Evolutionary conservation across 2,797 vertebrate species (phyloP).

Genomic region (Crax fasciolata): DNA sequence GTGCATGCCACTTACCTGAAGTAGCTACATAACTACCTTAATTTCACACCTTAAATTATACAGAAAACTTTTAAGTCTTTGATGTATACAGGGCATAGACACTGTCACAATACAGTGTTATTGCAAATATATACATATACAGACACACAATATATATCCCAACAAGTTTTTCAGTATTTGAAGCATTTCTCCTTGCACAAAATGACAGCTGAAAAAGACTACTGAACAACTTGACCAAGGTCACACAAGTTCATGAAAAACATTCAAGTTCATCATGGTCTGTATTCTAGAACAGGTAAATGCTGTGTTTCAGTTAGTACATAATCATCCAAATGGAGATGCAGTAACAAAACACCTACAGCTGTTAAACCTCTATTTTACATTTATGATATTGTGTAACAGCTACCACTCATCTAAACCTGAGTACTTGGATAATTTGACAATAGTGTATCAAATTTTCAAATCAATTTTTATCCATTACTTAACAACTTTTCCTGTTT

Average conservation of each 20-base stretch:
- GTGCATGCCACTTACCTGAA: neutral
- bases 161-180: neutral
- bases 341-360: neutral
- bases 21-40: neutral
- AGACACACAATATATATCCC: neutral
- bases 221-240: neutral
- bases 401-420: neutral
- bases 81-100: neutral
- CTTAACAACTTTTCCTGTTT: neutral
- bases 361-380: neutral
- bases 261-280: neutral
- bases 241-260: neutral
- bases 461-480: neutral
- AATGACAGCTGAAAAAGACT: neutral
- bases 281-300: neutral
- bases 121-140: neutral
- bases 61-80: rapidly evolving
- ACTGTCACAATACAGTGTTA: neutral
- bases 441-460: neutral
- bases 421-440: neutral
- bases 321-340: neutral
- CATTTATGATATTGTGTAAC: neutral
- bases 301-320: neutral
- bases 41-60: neutral
- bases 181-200: neutral